Evolutionary conservation across 2,888 invertebrate species (phyloP), one percentile per base, ranked within the genome.

Genomic region (Chymomyza amoena): DNA sequence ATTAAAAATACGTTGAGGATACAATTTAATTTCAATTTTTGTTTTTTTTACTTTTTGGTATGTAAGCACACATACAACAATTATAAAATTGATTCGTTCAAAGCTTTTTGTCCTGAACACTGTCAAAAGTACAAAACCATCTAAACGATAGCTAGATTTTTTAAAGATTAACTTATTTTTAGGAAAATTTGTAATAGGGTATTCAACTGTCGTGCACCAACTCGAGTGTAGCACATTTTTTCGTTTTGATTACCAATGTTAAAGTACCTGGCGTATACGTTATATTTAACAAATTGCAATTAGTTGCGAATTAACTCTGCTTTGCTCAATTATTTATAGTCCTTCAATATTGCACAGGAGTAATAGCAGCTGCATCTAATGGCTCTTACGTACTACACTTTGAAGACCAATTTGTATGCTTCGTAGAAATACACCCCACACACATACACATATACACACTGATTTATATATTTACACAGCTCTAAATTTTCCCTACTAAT

Each of bases 261-360:
- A 18, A 16, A 4, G 59, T 32, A 63, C 68, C 57, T 39, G 62
- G 61, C 75, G 70, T 70, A 76, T 70, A 63, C 67, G 70, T 72
- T 61, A 77, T 77, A 83, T 77, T 80, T 78, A 75, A 76, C 65
- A 76, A 79, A 76, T 76, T 72, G 73, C 84, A 81, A 84, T 81
- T 86, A 81, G 73, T 66, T 45, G 71, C 69, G 73, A 71, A 87
- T 78, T 84, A 80, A 64, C 64, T 60, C 28, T 60, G 71, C 66
- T 68, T 70, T 73, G 7, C 28, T 20, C 52, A 57, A n/a, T 57
- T 57, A 57, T 25, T 57, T 57, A 25, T 25, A 28, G 57, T 45
- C 39, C 39, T 45, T 45, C 6, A 32, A 6, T 32, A 32, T 32
- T 7, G 9, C 32, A 32, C 9, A 4, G 39, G 13, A 45, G 39